A percentile compares a stretch with the other conserved stretches of the same genome.
phyloP scores from a whole-genome alignment of 2,797 vertebrate genomes.

The Sebastes miniatus region DNA sequence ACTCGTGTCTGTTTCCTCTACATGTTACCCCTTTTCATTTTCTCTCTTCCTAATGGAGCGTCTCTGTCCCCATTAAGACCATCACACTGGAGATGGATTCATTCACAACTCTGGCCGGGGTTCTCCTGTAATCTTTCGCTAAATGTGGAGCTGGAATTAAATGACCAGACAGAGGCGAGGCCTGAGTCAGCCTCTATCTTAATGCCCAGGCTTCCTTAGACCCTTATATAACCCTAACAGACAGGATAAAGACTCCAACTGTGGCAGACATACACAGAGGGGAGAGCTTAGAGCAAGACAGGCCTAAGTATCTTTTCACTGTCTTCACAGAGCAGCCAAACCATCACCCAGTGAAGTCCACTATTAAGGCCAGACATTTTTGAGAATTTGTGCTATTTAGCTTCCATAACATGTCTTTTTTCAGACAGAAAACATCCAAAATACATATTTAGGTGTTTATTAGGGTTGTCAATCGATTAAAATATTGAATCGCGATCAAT shows the following conservation, averaged over 20 bases:
- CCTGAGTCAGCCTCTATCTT: conserved; percentile 65
- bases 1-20: background rate
- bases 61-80: conserved; percentile 39
- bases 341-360: background rate
- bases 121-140: conserved; percentile 54
- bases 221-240: conserved; percentile 65
- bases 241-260: conserved; percentile 58
- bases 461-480: too few species aligned
- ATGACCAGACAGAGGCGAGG: conserved; percentile 52
- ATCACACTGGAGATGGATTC: conserved; percentile 31
- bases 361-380: background rate
- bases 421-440: background rate
- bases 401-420: background rate
- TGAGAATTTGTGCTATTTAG: background rate
- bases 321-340: conserved; percentile 16
- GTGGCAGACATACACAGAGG: conserved; percentile 42
- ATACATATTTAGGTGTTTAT: too few species aligned
- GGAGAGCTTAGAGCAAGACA: conserved; percentile 33
- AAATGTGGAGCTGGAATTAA: conserved; percentile 64
- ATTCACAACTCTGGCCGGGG: conserved; percentile 31
- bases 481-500: too few species aligned
- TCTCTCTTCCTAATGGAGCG: conserved; percentile 2
- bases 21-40: background rate
- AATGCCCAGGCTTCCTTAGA: conserved; percentile 56
- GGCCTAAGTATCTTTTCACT: conserved; percentile 35